Evolutionary conservation across 2,888 invertebrate genomes (phyloP).

Genomic region (Temnothorax unifasciatus): DNA sequence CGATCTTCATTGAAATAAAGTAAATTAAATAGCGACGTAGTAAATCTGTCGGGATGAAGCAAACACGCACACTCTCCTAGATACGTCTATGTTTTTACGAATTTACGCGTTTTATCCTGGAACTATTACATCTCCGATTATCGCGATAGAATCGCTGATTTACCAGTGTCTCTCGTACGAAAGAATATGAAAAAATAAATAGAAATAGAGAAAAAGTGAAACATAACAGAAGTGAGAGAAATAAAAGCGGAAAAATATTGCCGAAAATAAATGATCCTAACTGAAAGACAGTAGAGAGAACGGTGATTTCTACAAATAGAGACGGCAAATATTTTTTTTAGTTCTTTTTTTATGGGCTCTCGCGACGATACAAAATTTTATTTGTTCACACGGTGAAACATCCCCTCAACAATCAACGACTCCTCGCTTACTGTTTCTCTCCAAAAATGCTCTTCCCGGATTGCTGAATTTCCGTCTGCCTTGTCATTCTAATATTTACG

Average conservation of each 20-base stretch:
- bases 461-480: constrained; percentile 22
- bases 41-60: constrained; percentile 22
- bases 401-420: constrained; percentile 30
- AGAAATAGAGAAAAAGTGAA: background rate
- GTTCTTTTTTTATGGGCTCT: background rate
- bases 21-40: constrained; percentile 26
- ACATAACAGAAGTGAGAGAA: background rate
- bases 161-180: background rate
- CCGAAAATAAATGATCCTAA: constrained; percentile 25
- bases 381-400: constrained; percentile 24
- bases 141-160: background rate
- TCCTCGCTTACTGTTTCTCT: background rate
- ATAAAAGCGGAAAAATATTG: constrained; percentile 7
- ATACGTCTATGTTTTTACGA: background rate
- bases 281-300: constrained; percentile 4
- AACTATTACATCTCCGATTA: background rate
- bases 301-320: constrained; percentile 45
- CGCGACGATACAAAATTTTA: constrained; percentile 29
- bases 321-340: constrained; percentile 35
- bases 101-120: background rate
- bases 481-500: constrained; percentile 43
- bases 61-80: background rate
- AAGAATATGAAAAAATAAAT: constrained; percentile 6
- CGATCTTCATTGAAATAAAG: constrained; percentile 26
- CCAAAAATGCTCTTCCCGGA: constrained; percentile 1